Evolutionary conservation across 2,113 vertebrate species (phyloP), one percentile per base, ranked within the genome.

Genomic region (Marcusenius ussheri): DNA sequence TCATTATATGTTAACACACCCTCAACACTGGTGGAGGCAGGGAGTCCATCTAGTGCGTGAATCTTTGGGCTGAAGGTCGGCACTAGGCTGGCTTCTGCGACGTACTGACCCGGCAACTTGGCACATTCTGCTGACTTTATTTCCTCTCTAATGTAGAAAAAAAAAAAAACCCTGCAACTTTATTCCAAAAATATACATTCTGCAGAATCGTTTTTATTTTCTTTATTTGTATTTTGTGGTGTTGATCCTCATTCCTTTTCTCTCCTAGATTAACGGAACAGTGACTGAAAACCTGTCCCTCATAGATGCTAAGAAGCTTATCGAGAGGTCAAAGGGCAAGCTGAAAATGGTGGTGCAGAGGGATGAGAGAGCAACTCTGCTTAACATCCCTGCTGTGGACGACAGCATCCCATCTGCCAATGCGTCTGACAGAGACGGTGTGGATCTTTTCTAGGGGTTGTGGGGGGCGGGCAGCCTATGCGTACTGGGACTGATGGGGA

Each of bases 231-330:
- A 15, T 84, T 47, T 17, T 80, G 74, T 80, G 74, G 4, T 15
- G 35, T 84, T 45, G 27, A 50, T 87, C 27, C 46, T 87, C 85
- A 1, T 27, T 47, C 45, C 21, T 49, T 84, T 77, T 21, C 42
- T 46, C 85, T 90, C 83, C 94, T n/a, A 99, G 98, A 99, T 99
- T 94, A 99, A 99, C 90, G 98, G 98, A 93, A 99, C 98, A 50
- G 98, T 99, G 94, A 99, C 98, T 0, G 98, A 99, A 96, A 99
- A 99, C 93, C 98, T 99, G 96, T 99, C 98, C 89, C 94, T 99
- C 96, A 98, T 98, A 92, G 98, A 99, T 90, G 98, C 98, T 91
- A 99, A 99, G 95, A 99, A 99, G 87, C 95, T 99, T 95, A 99
- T 99, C 93, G 98, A 99, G 95, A 97, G 98, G 94, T 99, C 98